Conservation (phyloP, 2,888 invertebrate genomes). For the Synergus itoensis region DNA sequence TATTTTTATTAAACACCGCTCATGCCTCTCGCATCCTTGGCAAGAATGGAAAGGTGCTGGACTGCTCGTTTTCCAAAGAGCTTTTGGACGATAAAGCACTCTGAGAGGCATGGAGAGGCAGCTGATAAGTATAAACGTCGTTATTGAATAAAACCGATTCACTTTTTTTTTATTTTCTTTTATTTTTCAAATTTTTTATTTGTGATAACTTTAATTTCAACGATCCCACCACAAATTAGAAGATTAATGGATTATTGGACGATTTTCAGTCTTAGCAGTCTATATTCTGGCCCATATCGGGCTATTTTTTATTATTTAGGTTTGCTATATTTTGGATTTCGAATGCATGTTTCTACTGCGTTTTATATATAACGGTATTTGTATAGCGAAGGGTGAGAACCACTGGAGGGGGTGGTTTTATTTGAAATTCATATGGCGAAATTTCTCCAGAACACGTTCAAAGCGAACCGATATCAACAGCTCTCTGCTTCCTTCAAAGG, state of each 20-base stretch:
- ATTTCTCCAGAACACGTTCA: constrained; percentile 57
- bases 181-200: not conserved
- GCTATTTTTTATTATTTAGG: no score
- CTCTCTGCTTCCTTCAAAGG: constrained; percentile 63
- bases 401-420: constrained; percentile 43
- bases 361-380: no score
- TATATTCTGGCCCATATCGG: no score
- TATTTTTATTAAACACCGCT: constrained; percentile 75
- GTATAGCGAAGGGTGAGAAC: not conserved
- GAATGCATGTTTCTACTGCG: no score
- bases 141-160: constrained; percentile 24
- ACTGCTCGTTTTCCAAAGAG: constrained; percentile 29
- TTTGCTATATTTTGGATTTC: no score
- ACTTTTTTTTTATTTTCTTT: not conserved
- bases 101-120: constrained; percentile 10
- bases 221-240: not conserved
- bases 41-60: constrained; percentile 21
- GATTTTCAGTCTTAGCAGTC: no score
- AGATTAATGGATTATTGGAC: no score
- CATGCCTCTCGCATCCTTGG: constrained; percentile 41
- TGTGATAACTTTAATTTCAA: not conserved
- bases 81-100: constrained; percentile 36
- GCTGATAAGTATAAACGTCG: constrained; percentile 28
- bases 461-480: constrained; percentile 66
- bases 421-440: constrained; percentile 54